phyloP scores from a whole-genome alignment of 2,797 vertebrate species.

The Discoglossus pictus region DNA sequence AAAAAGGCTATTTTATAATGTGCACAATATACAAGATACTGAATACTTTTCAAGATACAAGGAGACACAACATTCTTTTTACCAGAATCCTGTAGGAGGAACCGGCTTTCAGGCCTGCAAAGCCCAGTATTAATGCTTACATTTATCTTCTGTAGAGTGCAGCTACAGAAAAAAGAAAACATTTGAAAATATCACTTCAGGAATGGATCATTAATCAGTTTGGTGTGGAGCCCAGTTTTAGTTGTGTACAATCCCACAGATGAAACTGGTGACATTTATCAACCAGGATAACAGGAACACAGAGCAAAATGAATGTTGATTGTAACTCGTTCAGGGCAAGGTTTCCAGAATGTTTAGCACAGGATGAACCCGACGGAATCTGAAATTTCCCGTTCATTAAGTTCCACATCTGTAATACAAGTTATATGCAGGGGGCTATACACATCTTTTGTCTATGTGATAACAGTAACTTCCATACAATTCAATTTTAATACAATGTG shows the following conservation, averaged over 20 bases:
- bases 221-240: slow-evolving; percentile 41
- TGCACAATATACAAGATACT: no score
- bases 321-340: slow-evolving; percentile 42
- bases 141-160: slow-evolving; percentile 51
- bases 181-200: slow-evolving; percentile 25
- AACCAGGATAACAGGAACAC: slow-evolving; percentile 42
- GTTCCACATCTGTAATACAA: no score
- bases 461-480: no score
- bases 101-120: slow-evolving; percentile 20
- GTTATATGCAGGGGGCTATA: no score
- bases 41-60: no score
- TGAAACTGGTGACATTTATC: slow-evolving; percentile 50
- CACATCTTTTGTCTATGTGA: no score
- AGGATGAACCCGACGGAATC: no score
- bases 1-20: no score
- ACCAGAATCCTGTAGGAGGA: slow-evolving; percentile 4
- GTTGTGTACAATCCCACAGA: slow-evolving; percentile 33
- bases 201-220: slow-evolving; percentile 48
- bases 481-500: no score
- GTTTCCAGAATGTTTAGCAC: slow-evolving; percentile 14
- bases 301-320: slow-evolving; percentile 37
- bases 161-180: slow-evolving; percentile 48
- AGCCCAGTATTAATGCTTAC: slow-evolving; percentile 53
- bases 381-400: no score
- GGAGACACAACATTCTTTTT: slow-evolving; percentile 17